A percentile compares a stretch with the other conserved stretches of the same genome.
phyloP scores from a whole-genome alignment of 1,140 invertebrate species.

The Drosophila orena region DNA sequence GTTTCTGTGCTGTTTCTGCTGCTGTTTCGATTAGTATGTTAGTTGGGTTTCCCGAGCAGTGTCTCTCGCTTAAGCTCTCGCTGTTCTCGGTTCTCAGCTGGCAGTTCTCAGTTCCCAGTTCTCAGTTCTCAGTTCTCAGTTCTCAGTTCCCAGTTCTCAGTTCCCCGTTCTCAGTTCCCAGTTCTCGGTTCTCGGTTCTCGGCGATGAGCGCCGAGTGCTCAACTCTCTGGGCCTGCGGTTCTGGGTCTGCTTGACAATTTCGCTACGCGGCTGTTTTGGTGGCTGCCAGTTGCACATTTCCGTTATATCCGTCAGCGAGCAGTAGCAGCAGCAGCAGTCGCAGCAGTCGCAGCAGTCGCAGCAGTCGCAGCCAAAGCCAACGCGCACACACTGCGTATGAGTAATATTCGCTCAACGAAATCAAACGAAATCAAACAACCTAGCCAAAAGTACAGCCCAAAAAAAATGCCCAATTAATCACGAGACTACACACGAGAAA shows the following conservation, averaged over 20 bases:
- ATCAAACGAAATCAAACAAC: conserved; percentile 1
- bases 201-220: conserved; percentile 1
- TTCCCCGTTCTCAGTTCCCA: conserved; percentile 8
- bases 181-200: conserved; percentile 17
- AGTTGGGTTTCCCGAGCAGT: conserved; percentile 10
- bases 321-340: conserved; percentile 34
- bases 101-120: conserved; percentile 16
- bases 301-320: conserved; percentile 75
- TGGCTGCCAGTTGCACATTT: conserved; percentile 79
- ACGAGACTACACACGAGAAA: neutral
- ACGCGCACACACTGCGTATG: conserved; percentile 42
- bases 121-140: conserved; percentile 3
- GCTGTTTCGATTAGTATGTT: conserved; percentile 11
- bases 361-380: conserved; percentile 33
- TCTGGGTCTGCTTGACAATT: conserved; percentile 69
- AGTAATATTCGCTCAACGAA: conserved; percentile 29
- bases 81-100: conserved; percentile 10
- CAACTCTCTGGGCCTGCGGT: conserved; percentile 32
- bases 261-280: conserved; percentile 64
- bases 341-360: too few relatives aligned
- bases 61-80: conserved; percentile 1
- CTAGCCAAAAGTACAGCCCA: neutral
- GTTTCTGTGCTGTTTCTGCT: conserved; percentile 11
- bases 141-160: conserved; percentile 19
- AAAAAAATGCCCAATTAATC: conserved; percentile 3